Evolutionary conservation across 2,797 vertebrate species (phyloP).

Genomic region (Nannoperca obscura): DNA sequence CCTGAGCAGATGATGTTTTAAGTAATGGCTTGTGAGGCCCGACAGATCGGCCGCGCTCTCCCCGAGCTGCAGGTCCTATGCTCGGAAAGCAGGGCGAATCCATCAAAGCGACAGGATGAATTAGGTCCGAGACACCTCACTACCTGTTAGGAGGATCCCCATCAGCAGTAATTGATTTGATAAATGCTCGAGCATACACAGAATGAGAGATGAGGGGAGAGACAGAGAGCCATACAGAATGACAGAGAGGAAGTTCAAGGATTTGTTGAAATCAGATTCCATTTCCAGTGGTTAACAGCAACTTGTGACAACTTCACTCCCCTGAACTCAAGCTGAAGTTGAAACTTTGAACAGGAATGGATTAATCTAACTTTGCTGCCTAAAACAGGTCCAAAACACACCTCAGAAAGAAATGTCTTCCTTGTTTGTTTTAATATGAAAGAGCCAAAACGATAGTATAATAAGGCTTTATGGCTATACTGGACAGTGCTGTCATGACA

Average conservation of each 20-base stretch:
- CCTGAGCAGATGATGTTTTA: constrained; percentile 73
- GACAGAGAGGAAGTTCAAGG: constrained; percentile 13
- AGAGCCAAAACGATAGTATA: background rate
- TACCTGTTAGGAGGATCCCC: constrained; percentile 75
- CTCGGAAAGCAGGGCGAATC: constrained; percentile 68
- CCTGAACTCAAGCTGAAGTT: background rate
- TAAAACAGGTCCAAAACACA: background rate
- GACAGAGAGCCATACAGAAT: background rate
- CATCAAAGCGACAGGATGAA: constrained; percentile 80
- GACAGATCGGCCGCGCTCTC: constrained; percentile 71
- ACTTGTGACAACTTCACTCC: background rate
- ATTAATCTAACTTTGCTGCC: background rate
- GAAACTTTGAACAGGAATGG: background rate
- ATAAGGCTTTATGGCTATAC: too few relatives aligned
- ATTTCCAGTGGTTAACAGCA: background rate
- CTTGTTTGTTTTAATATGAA: background rate
- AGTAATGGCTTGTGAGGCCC: constrained; percentile 77
- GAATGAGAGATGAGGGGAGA: constrained; percentile 31
- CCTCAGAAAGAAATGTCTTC: background rate
- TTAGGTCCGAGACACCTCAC: constrained; percentile 73
- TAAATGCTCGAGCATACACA: constrained; percentile 62
- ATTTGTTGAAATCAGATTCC: constrained; percentile 6
- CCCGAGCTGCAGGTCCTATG: constrained; percentile 21
- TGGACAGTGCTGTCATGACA: background rate
- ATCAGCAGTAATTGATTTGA: constrained; percentile 81